Percentiles rank a stretch among this genome's conserved stretches.
Conservation (phyloP, 1,140 invertebrate species). For the Camponotus floridanus region DNA sequence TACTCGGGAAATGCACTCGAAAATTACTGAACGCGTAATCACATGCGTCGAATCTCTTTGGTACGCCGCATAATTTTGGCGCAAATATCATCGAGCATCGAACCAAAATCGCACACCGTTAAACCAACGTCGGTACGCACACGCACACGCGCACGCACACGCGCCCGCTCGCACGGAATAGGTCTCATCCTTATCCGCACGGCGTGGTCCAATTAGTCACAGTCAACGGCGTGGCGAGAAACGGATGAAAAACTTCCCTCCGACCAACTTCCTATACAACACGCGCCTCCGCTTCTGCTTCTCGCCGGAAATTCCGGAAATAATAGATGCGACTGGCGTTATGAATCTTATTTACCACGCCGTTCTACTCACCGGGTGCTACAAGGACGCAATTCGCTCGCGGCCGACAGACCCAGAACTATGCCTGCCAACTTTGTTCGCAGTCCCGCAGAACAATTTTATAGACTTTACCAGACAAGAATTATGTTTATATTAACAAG, state of each 20-base stretch:
- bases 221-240: conserved; percentile 65
- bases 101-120: conserved; percentile 28
- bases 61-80: conserved; percentile 44
- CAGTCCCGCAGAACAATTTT: conserved; percentile 8
- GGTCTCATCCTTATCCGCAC: conserved; percentile 49
- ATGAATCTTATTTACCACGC: conserved; percentile 67
- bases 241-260: conserved; percentile 65
- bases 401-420: conserved; percentile 26
- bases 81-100: conserved; percentile 52
- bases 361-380: conserved; percentile 28
- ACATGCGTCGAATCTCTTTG: conserved; percentile 16
- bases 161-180: conserved; percentile 4
- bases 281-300: conserved; percentile 37
- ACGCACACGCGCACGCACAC: not conserved
- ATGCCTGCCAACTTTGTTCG: conserved; percentile 36
- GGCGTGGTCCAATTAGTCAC: conserved; percentile 53
- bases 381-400: conserved; percentile 46
- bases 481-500: not conserved
- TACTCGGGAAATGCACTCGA: not conserved
- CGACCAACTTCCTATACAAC: conserved; percentile 65
- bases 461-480: not conserved
- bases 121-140: not conserved
- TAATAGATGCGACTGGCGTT: conserved; percentile 67
- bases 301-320: conserved; percentile 57
- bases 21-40: conserved; percentile 40